A percentile compares a stretch with the other conserved stretches of the same genome.
Conservation (phyloP, 2,888 invertebrate genomes). For the Colletes collaris region DNA sequence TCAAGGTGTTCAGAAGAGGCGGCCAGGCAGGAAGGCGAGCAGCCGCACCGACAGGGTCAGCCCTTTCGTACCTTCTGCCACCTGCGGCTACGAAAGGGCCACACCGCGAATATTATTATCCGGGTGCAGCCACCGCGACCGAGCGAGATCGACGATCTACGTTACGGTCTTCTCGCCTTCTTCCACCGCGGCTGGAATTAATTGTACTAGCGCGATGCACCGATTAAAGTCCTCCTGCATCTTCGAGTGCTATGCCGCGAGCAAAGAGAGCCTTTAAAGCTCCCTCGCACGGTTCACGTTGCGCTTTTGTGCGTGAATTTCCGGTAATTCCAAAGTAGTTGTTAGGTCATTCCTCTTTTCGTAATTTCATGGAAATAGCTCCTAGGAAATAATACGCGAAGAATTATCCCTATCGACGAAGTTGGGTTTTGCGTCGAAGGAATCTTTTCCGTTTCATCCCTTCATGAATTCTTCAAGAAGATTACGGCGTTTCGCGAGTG, state of each 20-base stretch:
- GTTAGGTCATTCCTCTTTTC: no score
- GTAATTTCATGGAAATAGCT: no score
- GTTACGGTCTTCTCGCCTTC: constrained; percentile 39
- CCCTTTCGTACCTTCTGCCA: constrained; percentile 49
- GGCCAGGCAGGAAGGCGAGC: constrained; percentile 11
- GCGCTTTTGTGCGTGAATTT: background rate
- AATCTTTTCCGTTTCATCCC: background rate
- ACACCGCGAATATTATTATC: constrained; percentile 62
- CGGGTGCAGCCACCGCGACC: constrained; percentile 59
- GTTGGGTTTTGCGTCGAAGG: background rate
- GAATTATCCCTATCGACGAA: background rate
- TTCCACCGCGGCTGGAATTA: constrained; percentile 44
- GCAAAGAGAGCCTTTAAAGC: constrained; percentile 6
- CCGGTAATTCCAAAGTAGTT: no score
- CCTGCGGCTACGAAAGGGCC: constrained; percentile 52
- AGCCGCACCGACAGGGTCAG: constrained; percentile 17
- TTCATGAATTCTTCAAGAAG: background rate
- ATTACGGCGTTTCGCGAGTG: background rate
- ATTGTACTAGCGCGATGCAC: constrained; percentile 49
- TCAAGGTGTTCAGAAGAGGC: constrained; percentile 49
- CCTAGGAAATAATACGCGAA: background rate
- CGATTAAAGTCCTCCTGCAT: constrained; percentile 38
- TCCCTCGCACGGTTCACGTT: constrained; percentile 4
- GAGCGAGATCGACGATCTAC: constrained; percentile 40
- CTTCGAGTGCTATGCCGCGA: background rate